Evolutionary conservation across 1,140 invertebrate genomes (phyloP).

Genomic region (Uloborus diversus): DNA sequence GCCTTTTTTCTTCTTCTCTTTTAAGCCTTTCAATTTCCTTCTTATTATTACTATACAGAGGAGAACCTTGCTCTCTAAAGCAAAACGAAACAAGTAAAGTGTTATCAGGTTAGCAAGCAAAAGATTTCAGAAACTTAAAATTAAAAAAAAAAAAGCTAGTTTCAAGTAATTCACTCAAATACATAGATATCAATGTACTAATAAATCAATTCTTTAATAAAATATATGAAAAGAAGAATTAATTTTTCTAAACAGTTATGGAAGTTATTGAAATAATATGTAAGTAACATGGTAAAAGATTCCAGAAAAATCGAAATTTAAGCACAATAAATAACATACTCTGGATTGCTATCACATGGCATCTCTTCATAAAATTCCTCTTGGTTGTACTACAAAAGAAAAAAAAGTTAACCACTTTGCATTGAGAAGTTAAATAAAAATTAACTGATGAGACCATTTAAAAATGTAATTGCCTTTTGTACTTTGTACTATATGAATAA

Average conservation of each 20-base stretch:
- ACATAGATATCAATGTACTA: no score
- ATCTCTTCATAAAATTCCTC: slow-evolving; percentile 52
- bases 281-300: no score
- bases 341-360: slow-evolving; percentile 25
- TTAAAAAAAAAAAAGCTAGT: not conserved
- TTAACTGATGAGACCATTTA: no score
- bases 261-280: not conserved
- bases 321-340: slow-evolving; percentile 30
- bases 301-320: no score
- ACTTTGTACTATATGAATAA: no score
- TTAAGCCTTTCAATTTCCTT: slow-evolving; percentile 50
- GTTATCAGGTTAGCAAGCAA: not conserved
- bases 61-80: slow-evolving; percentile 6
- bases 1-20: slow-evolving; percentile 57
- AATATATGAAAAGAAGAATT: not conserved
- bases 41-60: slow-evolving; percentile 49
- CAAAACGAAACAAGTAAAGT: not conserved
- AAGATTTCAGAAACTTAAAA: not conserved
- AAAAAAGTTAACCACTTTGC: no score
- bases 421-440: no score
- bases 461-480: no score
- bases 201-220: not conserved
- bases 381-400: slow-evolving; percentile 11
- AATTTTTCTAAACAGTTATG: not conserved
- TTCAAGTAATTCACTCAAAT: not conserved